Evolutionary conservation across 2,113 vertebrate genomes (phyloP).

Genomic region (Apteryx mantelli): DNA sequence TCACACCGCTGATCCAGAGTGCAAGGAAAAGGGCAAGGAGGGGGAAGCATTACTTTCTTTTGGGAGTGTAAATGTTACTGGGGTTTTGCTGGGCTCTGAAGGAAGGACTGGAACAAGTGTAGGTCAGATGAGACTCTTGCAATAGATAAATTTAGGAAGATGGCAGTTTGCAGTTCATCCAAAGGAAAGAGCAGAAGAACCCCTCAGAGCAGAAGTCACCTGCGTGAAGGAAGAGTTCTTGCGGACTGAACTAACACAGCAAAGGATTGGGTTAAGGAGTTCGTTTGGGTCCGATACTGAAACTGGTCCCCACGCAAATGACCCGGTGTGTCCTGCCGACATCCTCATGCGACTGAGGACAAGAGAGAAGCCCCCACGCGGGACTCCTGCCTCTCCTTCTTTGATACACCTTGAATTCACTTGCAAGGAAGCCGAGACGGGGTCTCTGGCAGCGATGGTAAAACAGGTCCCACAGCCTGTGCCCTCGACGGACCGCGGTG

Average conservation of each 20-base stretch:
- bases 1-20: rapidly evolving
- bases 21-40: neutral
- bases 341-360: neutral
- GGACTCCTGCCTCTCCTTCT: neutral
- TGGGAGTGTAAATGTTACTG: rapidly evolving
- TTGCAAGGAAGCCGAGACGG: rapidly evolving
- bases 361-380: neutral
- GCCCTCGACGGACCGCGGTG: rapidly evolving
- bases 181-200: neutral
- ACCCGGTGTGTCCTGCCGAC: rapidly evolving
- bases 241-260: neutral
- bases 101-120: neutral
- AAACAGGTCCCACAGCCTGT: neutral
- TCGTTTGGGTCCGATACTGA: rapidly evolving
- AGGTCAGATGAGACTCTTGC: neutral
- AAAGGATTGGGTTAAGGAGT: neutral
- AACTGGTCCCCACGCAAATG: neutral
- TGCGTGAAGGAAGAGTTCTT: rapidly evolving
- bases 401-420: rapidly evolving
- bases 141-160: rapidly evolving
- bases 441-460: neutral
- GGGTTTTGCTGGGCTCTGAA: neutral
- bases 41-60: neutral
- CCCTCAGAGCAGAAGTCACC: neutral
- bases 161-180: rapidly evolving